Base-by-base conservation (phyloP, 2,797 vertebrate species). In the Trichosurus vulpecula region DNA sequence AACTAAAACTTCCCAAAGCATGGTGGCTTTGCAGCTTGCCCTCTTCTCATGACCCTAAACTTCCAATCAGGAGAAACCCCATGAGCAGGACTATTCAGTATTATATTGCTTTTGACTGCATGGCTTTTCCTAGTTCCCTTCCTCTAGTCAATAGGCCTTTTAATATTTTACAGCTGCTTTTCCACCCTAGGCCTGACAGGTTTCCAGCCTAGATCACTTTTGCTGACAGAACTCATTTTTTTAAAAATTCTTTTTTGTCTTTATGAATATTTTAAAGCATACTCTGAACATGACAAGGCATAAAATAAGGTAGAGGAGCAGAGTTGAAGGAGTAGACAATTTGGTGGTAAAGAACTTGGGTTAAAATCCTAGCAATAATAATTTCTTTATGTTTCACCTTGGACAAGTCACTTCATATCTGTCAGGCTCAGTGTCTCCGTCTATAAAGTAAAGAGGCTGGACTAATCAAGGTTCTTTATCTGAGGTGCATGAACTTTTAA, bases 51-150 rank as follows among this genome's bases (percentile, higher is more conserved):
- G 74, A 87, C 74, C 74, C 74, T 87, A 51, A 87, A 87, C 41
- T 87, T 87, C 74, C 74, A 87, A 87, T 87, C 74, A 87, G 74
- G 74, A 87, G 74, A 87, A 87, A 87, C 74, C 74, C 74, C 74
- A 87, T 87, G 74, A 87, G 74, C 74, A 87, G 74, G 41, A 87
- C 41, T 87, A 27, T 87, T 87, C 74, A 87, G 41, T 87, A 41
- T 87, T 87, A 87, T 51, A 87, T 87, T 87, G 74, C 74, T 87
- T 74, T 87, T 47, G 74, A 87, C 74, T 87, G 6, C 41, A 27
- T 87, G 74, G 41, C 74, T 87, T 87, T 87, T 47, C 74, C 74
- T 87, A 87, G 41, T 87, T 51, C 74, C 25, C 22, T 87, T 87
- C 9, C 74, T 87, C 41, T 87, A 87, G 74, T 87, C 74, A 87